Evolutionary conservation across 2,113 vertebrate species (phyloP).

Genomic region (Boulengeromyrus knoepffleri): DNA sequence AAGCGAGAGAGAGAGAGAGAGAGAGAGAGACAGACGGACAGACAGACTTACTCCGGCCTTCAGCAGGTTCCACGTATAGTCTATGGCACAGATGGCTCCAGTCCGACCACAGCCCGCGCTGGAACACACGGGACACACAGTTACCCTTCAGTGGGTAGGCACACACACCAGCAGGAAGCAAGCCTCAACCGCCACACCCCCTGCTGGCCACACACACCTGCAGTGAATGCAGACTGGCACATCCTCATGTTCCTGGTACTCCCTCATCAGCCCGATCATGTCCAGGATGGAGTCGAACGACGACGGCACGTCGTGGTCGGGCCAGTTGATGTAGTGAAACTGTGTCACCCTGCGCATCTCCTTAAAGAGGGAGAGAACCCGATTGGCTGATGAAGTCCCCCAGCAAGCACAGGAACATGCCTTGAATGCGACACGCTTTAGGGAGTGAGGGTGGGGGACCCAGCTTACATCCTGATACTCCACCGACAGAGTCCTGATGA

Average conservation of each 20-base stretch:
- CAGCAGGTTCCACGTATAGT: conserved; percentile 98
- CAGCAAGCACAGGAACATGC: not conserved
- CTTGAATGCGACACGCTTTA: not conserved
- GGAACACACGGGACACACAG: conserved; percentile 19
- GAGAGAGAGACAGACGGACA: not conserved
- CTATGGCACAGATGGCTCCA: conserved; percentile 97
- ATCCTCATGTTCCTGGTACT: conserved; percentile 88
- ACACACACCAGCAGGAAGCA: not conserved
- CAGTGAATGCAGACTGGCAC: conserved; percentile 95
- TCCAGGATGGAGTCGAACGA: conserved; percentile 98
- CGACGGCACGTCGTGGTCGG: conserved; percentile 93
- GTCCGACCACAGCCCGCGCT: conserved; percentile 98
- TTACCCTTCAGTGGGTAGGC: not conserved
- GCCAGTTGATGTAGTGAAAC: conserved; percentile 98
- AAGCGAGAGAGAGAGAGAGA: not conserved
- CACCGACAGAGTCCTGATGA: conserved; percentile 79
- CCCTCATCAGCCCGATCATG: conserved; percentile 94
- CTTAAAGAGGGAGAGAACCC: conserved; percentile 47
- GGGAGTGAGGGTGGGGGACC: not conserved
- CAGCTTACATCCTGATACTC: conserved; percentile 85
- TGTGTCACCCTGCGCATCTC: conserved; percentile 85
- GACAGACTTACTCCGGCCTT: conserved; percentile 82
- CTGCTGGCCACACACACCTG: conserved; percentile 60
- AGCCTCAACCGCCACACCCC: no score
- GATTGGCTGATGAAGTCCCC: not conserved